Evolutionary conservation across 2,797 vertebrate genomes (phyloP).

Genomic region (Jordanella pulchra): DNA sequence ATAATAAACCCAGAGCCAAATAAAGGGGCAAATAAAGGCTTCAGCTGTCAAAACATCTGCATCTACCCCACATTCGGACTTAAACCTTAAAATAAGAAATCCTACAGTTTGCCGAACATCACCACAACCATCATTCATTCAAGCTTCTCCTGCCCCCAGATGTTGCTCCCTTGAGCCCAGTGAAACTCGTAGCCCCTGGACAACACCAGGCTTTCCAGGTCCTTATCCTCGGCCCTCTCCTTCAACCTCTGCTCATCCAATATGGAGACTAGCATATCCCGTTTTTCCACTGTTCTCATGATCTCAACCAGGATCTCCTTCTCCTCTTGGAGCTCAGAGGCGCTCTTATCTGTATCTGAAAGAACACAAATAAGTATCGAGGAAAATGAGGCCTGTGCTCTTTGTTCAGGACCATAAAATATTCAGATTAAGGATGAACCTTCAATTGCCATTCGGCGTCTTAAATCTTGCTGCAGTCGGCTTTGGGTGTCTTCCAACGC

Average conservation of each 20-base stretch:
- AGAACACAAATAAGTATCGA: neutral
- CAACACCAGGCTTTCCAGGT: slow-evolving; percentile 81
- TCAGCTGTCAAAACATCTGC: neutral
- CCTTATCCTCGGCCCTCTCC: slow-evolving; percentile 85
- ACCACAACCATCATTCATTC: slow-evolving; percentile 20
- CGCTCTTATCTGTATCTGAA: slow-evolving; percentile 77
- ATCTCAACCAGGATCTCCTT: slow-evolving; percentile 84
- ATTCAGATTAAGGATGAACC: slow-evolving; percentile 72
- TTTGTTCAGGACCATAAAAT: neutral
- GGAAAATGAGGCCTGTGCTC: neutral
- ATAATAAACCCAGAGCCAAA: slow-evolving; percentile 11
- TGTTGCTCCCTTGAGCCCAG: slow-evolving; percentile 59
- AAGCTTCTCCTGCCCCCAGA: slow-evolving; percentile 40
- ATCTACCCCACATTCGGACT: neutral
- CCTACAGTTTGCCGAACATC: neutral
- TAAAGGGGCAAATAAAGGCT: neutral
- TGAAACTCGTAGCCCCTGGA: slow-evolving; percentile 77
- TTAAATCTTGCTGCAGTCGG: slow-evolving; percentile 85
- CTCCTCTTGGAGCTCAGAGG: slow-evolving; percentile 81
- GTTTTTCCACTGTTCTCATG: slow-evolving; percentile 89
- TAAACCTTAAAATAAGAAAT: neutral
- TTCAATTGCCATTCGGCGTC: slow-evolving; percentile 82
- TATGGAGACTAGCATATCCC: slow-evolving; percentile 83
- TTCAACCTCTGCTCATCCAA: slow-evolving; percentile 88
- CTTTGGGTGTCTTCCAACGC: slow-evolving; percentile 92